Evolutionary conservation across 2,797 vertebrate species (phyloP).

Genomic region (Brachyrhaphis roseni): DNA sequence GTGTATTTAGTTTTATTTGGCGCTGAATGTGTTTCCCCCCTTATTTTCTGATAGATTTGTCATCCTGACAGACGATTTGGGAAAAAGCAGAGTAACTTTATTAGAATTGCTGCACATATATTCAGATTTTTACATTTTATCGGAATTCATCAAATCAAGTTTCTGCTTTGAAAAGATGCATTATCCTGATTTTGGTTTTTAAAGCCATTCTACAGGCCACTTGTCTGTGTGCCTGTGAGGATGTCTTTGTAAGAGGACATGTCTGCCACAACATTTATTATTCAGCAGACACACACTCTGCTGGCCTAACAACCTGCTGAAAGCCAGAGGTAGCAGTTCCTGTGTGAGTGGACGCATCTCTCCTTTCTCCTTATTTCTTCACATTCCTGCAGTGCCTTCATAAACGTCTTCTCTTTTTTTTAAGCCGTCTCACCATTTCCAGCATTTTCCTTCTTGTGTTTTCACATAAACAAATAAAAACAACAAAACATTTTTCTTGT

Average conservation of each 20-base stretch:
- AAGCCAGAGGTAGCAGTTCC: slow-evolving; percentile 58
- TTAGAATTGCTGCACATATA: not conserved
- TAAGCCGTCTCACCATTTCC: not conserved
- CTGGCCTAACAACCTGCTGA: slow-evolving; percentile 70
- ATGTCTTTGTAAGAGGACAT: slow-evolving; percentile 44
- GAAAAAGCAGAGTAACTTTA: not conserved
- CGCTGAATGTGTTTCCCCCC: not conserved
- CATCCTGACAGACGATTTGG: not conserved
- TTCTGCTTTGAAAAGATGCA: not conserved
- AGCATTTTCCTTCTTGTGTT: not conserved
- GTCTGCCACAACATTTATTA: slow-evolving; percentile 69
- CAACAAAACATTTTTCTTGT: not conserved
- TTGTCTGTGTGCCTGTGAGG: slow-evolving; percentile 28
- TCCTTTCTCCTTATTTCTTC: slow-evolving; percentile 29
- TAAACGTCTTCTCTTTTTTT: slow-evolving; percentile 2
- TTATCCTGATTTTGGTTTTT: not conserved
- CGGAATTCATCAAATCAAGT: not conserved
- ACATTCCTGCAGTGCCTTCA: slow-evolving; percentile 17
- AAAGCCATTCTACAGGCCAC: slow-evolving; percentile 13
- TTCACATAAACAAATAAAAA: not conserved
- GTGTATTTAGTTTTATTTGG: not conserved
- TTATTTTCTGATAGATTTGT: not conserved
- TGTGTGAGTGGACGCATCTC: slow-evolving; percentile 22
- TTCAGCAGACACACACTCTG: slow-evolving; percentile 71
- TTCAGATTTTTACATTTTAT: not conserved